These are phyloP conservation scores for Gopherus flavomarginatus DNA, from an alignment of 2,113 vertebrate genomes.

Conservation along the genomic window DNA sequence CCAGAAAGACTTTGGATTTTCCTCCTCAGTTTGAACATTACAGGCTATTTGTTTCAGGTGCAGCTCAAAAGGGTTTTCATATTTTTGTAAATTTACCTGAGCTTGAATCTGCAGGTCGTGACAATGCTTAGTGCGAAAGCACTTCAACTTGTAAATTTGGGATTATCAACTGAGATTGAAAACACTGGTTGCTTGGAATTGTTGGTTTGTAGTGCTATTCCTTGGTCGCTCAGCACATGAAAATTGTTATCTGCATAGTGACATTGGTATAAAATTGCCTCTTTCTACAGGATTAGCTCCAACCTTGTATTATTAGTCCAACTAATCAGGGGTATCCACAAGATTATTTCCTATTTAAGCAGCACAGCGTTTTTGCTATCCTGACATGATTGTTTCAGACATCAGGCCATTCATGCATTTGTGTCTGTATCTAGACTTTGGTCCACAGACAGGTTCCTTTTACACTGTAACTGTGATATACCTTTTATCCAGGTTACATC, in stretches of 20 bases:
- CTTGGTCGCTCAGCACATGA: neutral
- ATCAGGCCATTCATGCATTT: neutral
- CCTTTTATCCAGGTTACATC: neutral
- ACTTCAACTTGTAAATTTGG: neutral
- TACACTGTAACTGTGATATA: neutral
- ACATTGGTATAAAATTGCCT: neutral
- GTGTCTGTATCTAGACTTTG: neutral
- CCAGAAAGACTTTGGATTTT: neutral
- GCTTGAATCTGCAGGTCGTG: neutral
- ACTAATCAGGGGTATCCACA: neutral
- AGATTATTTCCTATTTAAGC: neutral
- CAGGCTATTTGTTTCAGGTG: neutral
- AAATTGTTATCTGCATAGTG: neutral
- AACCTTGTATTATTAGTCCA: neutral
- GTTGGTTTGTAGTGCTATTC: neutral
- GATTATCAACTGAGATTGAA: neutral
- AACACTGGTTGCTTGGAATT: neutral
- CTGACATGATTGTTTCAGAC: neutral
- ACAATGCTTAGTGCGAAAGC: neutral
- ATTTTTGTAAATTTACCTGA: neutral
- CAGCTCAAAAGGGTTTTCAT: neutral
- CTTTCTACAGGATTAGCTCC: neutral
- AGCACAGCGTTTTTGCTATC: neutral
- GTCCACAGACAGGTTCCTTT: neutral
- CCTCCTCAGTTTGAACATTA: neutral